Base-by-base conservation (phyloP, 2,888 invertebrate genomes). In the Mellilla xanthometata region DNA sequence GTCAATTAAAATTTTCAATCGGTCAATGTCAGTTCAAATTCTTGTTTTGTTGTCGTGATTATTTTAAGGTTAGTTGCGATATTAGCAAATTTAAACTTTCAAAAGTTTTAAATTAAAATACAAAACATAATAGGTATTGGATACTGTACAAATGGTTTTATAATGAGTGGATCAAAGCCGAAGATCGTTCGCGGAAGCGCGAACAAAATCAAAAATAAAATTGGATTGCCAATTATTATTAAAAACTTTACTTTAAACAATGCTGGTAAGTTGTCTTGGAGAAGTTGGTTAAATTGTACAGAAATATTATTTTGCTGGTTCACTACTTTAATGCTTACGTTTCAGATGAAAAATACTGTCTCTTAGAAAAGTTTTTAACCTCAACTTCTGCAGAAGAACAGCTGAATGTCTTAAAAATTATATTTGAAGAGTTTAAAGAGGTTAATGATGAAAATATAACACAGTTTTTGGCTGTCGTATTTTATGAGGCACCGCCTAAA, bases 151-250 rank as follows among this genome's bases (percentile, higher is more conserved):
- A 19, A 19, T 19, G 15, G 3, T 19, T 15, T 19, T 19, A 19
- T 5, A 28, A 85, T 84, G 82, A 80, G 79, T 54, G 69, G 75
- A 5, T 61, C 83, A 63, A 64, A 73, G 1, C 52, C 81, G 34
- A 72, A 83, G 54, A 72, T 81, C 52, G 72, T 60, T 51, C 66
- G 76, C 15, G 68, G 68, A 8, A 11, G 13, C 13, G 73, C 70
- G 5, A 65, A 61, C 22, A 82, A 78, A 58, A 54, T 60, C 0
- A 82, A 73, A 47, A 73, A 69, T 42, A 56, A 65, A 0, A 67
- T 71, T 38, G 63, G 66, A 23, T 73, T 66, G 7, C 72, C 76
- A 23, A 62, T 81, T 31, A 23, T 39, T 6, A 47, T 78, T 12
- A 52, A 65, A 40, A 52, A 52, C 13, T 52, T 3, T 19, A 19